Base-by-base conservation (phyloP, 2,113 vertebrate genomes). In the Regulus satrapa region DNA sequence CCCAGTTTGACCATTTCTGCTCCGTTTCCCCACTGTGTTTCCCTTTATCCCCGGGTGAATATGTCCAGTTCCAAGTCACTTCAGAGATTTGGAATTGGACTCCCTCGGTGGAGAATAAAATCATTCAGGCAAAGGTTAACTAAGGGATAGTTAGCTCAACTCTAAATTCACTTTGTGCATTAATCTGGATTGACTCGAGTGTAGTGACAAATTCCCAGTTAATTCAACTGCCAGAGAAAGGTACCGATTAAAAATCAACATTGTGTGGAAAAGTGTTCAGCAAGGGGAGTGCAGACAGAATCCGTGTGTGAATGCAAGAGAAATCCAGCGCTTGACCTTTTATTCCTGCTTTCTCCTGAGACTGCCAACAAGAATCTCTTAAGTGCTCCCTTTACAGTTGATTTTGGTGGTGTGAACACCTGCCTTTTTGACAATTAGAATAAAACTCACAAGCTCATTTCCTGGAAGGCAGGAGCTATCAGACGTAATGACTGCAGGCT, bases 371-470 rank as follows among this genome's bases (percentile, higher is more conserved):
- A 34, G 78, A 89, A 88, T 83, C 38, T 83, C 8, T 46, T 38
- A 51, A 88, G 67, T 88, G 51, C 55, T 89, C 15, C 36, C 6
- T 9, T 83, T 88, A 32, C 38, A 1, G 46, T 49, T 92, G 74
- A 83, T 85, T 93, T 77, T 83, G 75, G 59, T 93, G 75, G 43
- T 83, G 63, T 59, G 61, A 81, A 81, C 85, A 94, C 94, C 85
- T 88, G 68, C 61, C 43, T 88, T 29, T 29, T 74, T 92, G 88
- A 86, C 51, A 90, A 69, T 83, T 77, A 88, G 79, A 88, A 77
- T 95, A 84, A 96, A 93, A 88, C 63, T 92, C 88, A 69, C 38
- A 76, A 34, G 76, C 55, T 96, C 40, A 56, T 94, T 96, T 96
- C 88, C 90, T 95, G 88, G 92, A 94, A 96, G 78, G 67, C 23